Conservation (phyloP, 2,888 invertebrate genomes). For the Hemistola chrysoprasaria region DNA sequence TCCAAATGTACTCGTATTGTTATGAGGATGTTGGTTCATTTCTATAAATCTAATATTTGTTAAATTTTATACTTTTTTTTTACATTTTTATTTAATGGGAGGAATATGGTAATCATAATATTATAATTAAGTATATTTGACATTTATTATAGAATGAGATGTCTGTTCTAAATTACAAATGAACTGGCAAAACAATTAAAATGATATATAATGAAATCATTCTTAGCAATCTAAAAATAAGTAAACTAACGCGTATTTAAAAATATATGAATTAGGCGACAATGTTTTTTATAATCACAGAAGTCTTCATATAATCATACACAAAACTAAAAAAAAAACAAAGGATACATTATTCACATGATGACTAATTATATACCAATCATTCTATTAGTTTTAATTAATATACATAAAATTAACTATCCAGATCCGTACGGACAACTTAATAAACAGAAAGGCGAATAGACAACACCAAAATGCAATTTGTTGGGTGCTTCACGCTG, state of each 20-base stretch:
- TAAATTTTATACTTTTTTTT: no score
- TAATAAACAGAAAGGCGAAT: no score
- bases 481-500: no score
- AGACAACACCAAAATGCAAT: constrained; percentile 11
- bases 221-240: constrained; percentile 36
- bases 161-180: no score
- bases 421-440: constrained; percentile 45
- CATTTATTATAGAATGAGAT: background rate
- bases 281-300: constrained; percentile 58
- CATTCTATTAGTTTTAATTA: no score
- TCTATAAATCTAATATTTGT: no score
- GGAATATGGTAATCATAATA: no score
- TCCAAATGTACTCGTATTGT: no score
- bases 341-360: constrained; percentile 24
- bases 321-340: constrained; percentile 36
- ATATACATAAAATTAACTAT: constrained; percentile 45
- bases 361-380: no score
- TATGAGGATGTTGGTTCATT: no score
- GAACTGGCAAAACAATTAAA: constrained; percentile 22
- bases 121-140: no score
- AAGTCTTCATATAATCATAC: constrained; percentile 47
- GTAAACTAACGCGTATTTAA: constrained; percentile 44
- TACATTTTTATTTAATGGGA: no score
- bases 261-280: constrained; percentile 45
- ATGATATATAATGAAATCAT: constrained; percentile 33